phyloP scores from a whole-genome alignment of 1,140 invertebrate genomes.

The Telenomus remus region DNA sequence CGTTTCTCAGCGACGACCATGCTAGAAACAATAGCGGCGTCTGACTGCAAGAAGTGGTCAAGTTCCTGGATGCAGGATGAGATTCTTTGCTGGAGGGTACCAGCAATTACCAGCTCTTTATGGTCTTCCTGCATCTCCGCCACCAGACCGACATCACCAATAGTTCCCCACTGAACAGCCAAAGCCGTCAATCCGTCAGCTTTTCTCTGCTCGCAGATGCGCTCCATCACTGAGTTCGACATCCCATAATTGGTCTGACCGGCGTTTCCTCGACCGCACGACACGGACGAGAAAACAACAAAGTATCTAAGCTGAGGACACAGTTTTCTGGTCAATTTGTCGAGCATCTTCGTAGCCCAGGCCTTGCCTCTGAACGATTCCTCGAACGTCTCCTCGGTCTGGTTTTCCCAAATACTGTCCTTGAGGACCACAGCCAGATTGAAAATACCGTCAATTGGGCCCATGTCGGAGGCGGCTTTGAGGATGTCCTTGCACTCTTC shows the following conservation, averaged over 20 bases:
- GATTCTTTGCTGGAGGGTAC: conserved; percentile 82
- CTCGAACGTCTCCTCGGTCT: conserved; percentile 74
- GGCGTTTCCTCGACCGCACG: conserved; percentile 85
- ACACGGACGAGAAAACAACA: conserved; percentile 85
- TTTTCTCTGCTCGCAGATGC: conserved; percentile 76
- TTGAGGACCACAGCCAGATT: conserved; percentile 83
- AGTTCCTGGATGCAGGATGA: conserved; percentile 77
- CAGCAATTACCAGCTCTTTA: conserved; percentile 77
- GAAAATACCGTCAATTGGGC: conserved; percentile 85
- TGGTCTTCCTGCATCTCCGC: conserved; percentile 81
- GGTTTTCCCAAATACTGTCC: conserved; percentile 76
- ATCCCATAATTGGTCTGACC: conserved; percentile 87
- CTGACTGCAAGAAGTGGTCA: conserved; percentile 78
- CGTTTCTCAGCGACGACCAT: conserved; percentile 80
- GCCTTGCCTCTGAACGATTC: conserved; percentile 76
- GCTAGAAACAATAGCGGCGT: conserved; percentile 78
- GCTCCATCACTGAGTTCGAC: conserved; percentile 79
- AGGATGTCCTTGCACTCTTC: conserved; percentile 78
- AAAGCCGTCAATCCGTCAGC: conserved; percentile 75
- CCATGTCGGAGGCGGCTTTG: conserved; percentile 76
- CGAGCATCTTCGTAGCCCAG: conserved; percentile 72
- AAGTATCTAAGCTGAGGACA: conserved; percentile 77
- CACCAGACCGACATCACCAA: conserved; percentile 78
- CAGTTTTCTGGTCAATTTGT: conserved; percentile 73
- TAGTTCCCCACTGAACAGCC: conserved; percentile 79